Conservation (phyloP, 2,113 vertebrate species). For the Nestor notabilis region DNA sequence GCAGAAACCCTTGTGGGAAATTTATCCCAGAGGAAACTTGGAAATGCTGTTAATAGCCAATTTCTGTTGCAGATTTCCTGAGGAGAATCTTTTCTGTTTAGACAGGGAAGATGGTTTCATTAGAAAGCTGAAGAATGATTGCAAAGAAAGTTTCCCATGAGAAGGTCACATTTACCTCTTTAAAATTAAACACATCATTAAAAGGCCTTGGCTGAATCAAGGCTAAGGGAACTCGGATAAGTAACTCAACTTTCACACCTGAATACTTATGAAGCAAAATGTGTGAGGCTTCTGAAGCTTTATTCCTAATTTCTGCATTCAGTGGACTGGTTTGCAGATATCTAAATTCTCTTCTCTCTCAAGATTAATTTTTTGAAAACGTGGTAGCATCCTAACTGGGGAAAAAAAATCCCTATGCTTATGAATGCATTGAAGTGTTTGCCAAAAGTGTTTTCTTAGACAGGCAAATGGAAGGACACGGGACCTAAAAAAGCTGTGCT, state of each 20-base stretch:
- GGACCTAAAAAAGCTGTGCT: not conserved
- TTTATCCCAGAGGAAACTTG: not conserved
- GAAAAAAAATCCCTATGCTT: not conserved
- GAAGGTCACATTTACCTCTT: constrained; percentile 8
- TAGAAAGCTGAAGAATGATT: not conserved
- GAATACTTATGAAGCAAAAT: constrained; percentile 9
- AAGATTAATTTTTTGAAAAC: not conserved
- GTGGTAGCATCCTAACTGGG: not conserved
- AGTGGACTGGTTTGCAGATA: not conserved
- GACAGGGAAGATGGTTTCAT: not conserved
- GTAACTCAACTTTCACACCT: not conserved
- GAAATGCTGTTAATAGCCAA: not conserved
- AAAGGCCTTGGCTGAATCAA: not conserved
- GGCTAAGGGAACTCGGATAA: not conserved
- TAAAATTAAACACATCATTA: constrained; percentile 47
- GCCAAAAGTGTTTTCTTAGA: not conserved
- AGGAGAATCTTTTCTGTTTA: not conserved
- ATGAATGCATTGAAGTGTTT: not conserved
- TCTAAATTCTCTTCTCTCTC: not conserved
- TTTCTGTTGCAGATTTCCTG: not conserved
- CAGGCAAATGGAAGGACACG: not conserved
- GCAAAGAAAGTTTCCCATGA: not conserved
- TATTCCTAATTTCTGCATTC: not conserved
- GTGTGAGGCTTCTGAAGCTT: not conserved
- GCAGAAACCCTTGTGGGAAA: not conserved